These are phyloP conservation scores for Rhinella marina DNA, from an alignment of 2,797 vertebrate genomes.

Conservation along the genomic window DNA sequence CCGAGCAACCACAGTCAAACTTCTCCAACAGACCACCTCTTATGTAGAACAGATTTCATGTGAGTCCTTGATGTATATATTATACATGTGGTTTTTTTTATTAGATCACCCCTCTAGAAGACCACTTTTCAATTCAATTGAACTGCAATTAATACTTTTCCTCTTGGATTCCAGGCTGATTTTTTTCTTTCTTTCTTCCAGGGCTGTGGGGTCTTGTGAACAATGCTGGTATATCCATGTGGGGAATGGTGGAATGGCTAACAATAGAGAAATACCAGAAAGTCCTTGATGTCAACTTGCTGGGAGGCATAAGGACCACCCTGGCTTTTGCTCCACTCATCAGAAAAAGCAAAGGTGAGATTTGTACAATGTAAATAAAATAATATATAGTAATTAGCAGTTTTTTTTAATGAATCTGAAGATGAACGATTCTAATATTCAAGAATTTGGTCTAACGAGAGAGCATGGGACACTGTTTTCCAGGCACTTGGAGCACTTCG, in stretches of 20 bases:
- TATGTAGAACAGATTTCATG: too few species aligned
- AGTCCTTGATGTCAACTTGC: slow-evolving; percentile 77
- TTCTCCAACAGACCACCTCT: too few species aligned
- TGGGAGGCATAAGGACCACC: slow-evolving; percentile 78
- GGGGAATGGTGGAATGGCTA: slow-evolving; percentile 81
- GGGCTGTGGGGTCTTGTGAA: slow-evolving; percentile 82
- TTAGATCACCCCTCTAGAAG: too few species aligned
- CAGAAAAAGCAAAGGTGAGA: slow-evolving; percentile 77
- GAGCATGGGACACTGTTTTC: too few species aligned
- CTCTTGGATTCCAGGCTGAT: background rate
- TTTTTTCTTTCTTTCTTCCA: slow-evolving; percentile 56
- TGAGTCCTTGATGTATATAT: too few species aligned
- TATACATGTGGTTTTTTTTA: too few species aligned
- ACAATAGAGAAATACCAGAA: slow-evolving; percentile 72
- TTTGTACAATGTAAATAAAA: slow-evolving; percentile 10
- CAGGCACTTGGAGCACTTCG: too few species aligned
- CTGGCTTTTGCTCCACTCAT: slow-evolving; percentile 78
- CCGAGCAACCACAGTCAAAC: too few species aligned
- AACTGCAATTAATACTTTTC: background rate
- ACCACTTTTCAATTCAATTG: too few species aligned
- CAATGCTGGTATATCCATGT: slow-evolving; percentile 80
- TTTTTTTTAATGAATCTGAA: background rate
- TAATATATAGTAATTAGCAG: background rate
- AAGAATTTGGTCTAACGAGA: too few species aligned
- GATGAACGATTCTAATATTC: too few species aligned